Base-by-base conservation (phyloP, 2,888 invertebrate species). In the Cosmopolites sordidus region DNA sequence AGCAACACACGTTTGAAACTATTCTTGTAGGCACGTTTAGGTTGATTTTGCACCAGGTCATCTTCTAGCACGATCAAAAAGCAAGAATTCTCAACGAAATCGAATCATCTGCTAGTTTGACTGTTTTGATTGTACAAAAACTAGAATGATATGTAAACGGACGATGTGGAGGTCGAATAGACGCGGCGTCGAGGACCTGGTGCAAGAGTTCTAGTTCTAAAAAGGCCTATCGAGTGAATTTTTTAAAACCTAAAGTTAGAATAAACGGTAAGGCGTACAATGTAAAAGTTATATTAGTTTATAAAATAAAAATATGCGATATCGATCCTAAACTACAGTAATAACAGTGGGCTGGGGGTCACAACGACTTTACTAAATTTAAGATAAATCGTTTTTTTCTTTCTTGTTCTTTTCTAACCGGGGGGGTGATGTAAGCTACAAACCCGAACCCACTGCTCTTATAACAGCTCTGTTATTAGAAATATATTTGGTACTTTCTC, bases 271-370 rank as follows among this genome's bases (percentile, higher is more conserved):
- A 47, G 40, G 47, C 47, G 18, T 46, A 45, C 33, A 33, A 16
- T 5, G 9, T 27, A 33, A 33, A 46, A 38, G 27, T 15, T 47
- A 47, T 39, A 27, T 47, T 27, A 39, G 39, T 18, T 46, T 47
- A 47, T n/a, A 47, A 47, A 47, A 47, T 47, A 47, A 47, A 47
- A 37, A 22, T 47, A 47, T 38, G 47, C 22, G 8, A 12, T 47
- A 39, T 18, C 37, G 16, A 27, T 37, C n/a, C 45, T 45, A 45
- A 37, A 37, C 45, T 45, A 45, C 33, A 22, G 37, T 37, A 45
- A 45, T n/a, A 16, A 18, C 40, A 40, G 47, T 29, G 47, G 47
- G 47, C 39, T 47, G 47, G 47, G 9, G 12, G 18, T 37, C 46
- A 15, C 17, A 15, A 43, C 33, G n/a, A n/a, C 18, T 47, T 11